phyloP scores from a whole-genome alignment of 2,888 invertebrate species.

The Trilocha varians region DNA sequence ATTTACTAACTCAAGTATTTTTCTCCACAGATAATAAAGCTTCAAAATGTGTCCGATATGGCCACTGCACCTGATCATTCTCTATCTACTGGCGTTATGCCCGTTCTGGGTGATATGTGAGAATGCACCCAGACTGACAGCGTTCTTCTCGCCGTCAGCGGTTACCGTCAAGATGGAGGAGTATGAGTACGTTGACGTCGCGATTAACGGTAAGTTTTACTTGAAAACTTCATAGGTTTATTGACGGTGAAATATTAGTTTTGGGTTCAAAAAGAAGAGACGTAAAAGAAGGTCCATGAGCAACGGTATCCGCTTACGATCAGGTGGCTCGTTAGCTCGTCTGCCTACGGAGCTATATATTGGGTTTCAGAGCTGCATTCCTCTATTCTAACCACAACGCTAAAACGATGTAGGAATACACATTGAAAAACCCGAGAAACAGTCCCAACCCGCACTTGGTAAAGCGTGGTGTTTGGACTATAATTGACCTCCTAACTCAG shows the following conservation, averaged over 20 bases:
- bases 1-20: neutral
- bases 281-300: no score
- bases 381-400: neutral
- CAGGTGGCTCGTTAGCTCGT: no score
- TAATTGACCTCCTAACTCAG: no score
- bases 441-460: no score
- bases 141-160: conserved; percentile 40
- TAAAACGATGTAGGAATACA: neutral
- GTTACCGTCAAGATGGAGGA: conserved; percentile 63
- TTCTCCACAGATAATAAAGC: neutral
- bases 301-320: no score
- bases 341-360: no score
- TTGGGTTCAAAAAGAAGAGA: no score
- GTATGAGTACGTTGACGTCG: conserved; percentile 46
- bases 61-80: conserved; percentile 72
- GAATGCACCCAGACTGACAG: conserved; percentile 43
- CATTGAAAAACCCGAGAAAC: neutral
- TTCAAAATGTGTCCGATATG: conserved; percentile 73
- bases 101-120: conserved; percentile 70
- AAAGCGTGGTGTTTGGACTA: no score
- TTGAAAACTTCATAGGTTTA: no score
- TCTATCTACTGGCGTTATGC: conserved; percentile 68
- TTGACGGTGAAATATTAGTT: no score
- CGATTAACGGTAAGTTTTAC: conserved; percentile 32
- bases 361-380: neutral